Base-by-base conservation (phyloP, 2,113 vertebrate genomes). In the Saccopteryx leptura region DNA sequence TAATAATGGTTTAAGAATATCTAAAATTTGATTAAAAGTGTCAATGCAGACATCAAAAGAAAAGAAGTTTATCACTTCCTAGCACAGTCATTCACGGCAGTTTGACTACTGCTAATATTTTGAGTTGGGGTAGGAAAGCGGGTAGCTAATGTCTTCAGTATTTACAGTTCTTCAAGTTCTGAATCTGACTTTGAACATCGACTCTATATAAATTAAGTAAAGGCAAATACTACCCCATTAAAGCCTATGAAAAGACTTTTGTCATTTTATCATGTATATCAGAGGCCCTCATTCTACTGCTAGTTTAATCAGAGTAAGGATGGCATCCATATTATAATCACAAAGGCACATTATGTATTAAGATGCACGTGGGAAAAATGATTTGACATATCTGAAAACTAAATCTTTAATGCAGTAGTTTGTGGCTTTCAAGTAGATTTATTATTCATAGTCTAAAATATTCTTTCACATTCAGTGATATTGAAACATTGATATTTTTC, bases 371-470 rank as follows among this genome's bases (percentile, higher is more conserved):
- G 17, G 52, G 24, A 28, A 87, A 91, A 39, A 63, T n/a, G 31
- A 95, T 79, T 92, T 92, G 26, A 85, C 39, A 10, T 63, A 17
- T 9, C 12, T 94, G 58, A 76, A 94, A 93, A 84, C 65, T 48
- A 60, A 86, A 80, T 75, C n/a, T 90, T 61, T 85, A 74, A 50
- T 79, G 54, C 0, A 97, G 13, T 65, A 63, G 17, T 93, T 94
- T 50, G 71, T 88, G 31, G 90, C 91, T 97, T 93, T 94, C 54
- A 93, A 85, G 48, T 74, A 63, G 56, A 61, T 79, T 91, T 52
- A 85, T 61, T 19, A 86, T 87, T 93, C 72, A 92, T 31, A 69
- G 18, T 80, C 33, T 83, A 91, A 95, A 94, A 68, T 82, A 4
- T 69, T 88, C 52, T 90, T 92, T 93, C 83, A 92, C 61, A 61